Evolutionary conservation across 2,797 vertebrate genomes (phyloP), one percentile per base, ranked within the genome.

Genomic region (Smutsia gigantea): DNA sequence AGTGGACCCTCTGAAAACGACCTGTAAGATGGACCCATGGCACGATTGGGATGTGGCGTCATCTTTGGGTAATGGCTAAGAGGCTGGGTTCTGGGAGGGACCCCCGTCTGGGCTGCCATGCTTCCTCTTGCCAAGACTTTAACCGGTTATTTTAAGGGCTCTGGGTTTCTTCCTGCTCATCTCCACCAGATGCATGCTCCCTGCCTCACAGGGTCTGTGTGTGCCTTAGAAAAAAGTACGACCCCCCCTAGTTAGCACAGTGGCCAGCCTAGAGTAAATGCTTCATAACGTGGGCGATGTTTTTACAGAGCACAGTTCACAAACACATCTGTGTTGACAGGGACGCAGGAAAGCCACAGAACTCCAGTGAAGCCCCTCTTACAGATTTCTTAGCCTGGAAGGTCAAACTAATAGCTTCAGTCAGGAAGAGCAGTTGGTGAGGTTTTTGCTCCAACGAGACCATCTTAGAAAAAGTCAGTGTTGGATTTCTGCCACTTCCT

Each of bases 401-500:
- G 53, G 64, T 75, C 89, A 92, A 95, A 74, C 13, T 57, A 31
- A 59, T 21, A 61, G 57, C 90, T 84, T 81, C 55, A 86, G 2
- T 91, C 29, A 51, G 83, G 53, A 88, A 82, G 86, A 88, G 25
- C 19, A 63, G 49, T 75, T 66, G 51, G 63, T 69, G 6, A 64
- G 59, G 53, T 11, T 59, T 90, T 82, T 39, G 29, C 51, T 66
- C 42, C 42, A 78, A 34, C 1, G 17, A 85, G 37, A 75, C 49
- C 57, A 29, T 79, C 90, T 83, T 88, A 84, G 46, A 59, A 79
- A 91, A 93, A 95, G 95, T 79, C 37, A 8, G 42, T 97, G 7
- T 91, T 94, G 93, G 87, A 84, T 59, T 93, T 87, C 95, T 81
- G 86, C 68, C 91, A 79, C 27, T 94, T 79, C 88, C 61, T 83